phyloP scores from a whole-genome alignment of 2,113 vertebrate genomes.

The Nycticorax nycticorax region DNA sequence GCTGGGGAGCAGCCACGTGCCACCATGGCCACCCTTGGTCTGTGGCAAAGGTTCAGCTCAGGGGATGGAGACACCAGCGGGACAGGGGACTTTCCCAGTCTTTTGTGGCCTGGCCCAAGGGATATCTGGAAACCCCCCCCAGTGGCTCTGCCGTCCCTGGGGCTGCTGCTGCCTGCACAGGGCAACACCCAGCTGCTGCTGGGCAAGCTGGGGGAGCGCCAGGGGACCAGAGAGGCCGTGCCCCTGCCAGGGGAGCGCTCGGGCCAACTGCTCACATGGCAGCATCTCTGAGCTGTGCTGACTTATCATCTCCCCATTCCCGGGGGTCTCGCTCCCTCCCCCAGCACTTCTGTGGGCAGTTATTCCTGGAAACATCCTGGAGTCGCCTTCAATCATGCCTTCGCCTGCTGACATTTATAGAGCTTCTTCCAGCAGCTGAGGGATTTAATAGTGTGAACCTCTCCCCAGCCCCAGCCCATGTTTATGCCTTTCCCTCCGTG shows the following conservation, averaged over 20 bases:
- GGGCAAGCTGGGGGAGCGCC: neutral
- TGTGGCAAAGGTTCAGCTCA: neutral
- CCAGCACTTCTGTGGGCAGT: neutral
- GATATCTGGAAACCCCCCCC: neutral
- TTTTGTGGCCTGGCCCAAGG: neutral
- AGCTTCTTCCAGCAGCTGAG: neutral
- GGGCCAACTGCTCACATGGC: neutral
- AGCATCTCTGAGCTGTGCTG: neutral
- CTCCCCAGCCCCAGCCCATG: neutral
- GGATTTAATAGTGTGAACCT: neutral
- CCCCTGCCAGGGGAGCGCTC: neutral
- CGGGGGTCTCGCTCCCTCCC: neutral
- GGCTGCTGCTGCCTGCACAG: neutral
- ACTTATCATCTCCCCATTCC: neutral
- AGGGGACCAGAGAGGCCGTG: neutral
- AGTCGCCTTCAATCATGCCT: neutral
- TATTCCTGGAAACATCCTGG: constrained; percentile 5
- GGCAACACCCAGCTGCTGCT: neutral
- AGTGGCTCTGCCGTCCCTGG: neutral
- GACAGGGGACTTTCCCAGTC: neutral
- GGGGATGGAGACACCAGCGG: neutral
- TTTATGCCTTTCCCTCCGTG: neutral
- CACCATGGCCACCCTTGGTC: fast-evolving
- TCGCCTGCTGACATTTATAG: neutral
- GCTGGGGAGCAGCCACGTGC: neutral